A percentile compares a stretch with the other conserved stretches of the same genome.
Evolutionary conservation across 2,113 vertebrate species (phyloP).

Genomic region (Corythaeola cristata): DNA sequence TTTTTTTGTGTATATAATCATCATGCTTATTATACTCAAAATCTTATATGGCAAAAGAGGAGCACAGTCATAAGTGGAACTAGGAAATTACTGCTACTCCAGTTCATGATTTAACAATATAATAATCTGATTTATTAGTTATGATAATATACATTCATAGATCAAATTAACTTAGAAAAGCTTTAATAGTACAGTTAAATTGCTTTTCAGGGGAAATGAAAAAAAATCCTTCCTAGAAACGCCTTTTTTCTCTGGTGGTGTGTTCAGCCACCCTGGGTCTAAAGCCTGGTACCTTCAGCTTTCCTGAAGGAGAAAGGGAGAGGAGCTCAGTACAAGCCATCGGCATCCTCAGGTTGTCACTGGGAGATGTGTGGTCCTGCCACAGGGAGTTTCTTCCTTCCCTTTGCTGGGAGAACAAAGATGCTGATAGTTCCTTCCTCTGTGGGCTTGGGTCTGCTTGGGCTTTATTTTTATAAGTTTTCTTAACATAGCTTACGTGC

Average conservation of each 20-base stretch:
- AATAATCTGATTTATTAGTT: not conserved
- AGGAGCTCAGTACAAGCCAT: not conserved
- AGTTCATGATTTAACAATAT: not conserved
- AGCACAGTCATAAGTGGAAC: not conserved
- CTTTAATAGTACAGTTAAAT: not conserved
- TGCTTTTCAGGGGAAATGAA: not conserved
- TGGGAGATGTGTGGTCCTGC: rapidly evolving
- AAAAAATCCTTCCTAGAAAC: not conserved
- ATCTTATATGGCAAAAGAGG: not conserved
- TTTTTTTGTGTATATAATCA: not conserved
- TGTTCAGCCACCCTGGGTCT: not conserved
- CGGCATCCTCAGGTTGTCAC: not conserved
- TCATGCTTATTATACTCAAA: not conserved
- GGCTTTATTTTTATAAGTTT: not conserved
- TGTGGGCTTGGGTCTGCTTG: not conserved
- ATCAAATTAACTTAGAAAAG: not conserved
- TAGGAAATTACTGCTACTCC: not conserved
- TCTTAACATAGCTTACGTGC: rapidly evolving
- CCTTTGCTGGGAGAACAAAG: not conserved
- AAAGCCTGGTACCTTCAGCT: not conserved
- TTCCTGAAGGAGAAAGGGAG: not conserved
- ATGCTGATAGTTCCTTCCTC: not conserved
- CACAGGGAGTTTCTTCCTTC: not conserved
- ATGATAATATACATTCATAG: not conserved
- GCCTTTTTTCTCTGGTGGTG: not conserved